These are phyloP conservation scores for Mythimna pallens DNA, from an alignment of 2,888 invertebrate species.

Conservation along the genomic window DNA sequence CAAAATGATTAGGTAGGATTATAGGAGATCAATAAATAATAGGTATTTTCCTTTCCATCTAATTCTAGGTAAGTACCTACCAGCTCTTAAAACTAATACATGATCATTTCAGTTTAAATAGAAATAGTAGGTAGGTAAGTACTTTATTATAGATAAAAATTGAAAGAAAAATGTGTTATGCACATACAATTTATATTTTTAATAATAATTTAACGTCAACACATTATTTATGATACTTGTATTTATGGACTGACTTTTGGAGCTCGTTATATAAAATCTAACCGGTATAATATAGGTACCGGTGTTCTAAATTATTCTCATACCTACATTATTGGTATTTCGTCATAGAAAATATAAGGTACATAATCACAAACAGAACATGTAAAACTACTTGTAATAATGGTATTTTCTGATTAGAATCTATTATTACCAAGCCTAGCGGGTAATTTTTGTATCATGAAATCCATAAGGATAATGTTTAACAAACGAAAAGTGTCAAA, in stretches of 20 bases:
- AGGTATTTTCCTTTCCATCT: background rate
- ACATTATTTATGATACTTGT: background rate
- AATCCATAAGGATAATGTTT: background rate
- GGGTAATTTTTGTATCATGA: background rate
- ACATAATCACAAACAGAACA: constrained; percentile 11
- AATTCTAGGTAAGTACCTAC: background rate
- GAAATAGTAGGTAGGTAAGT: background rate
- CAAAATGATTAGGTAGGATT: background rate
- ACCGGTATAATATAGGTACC: constrained; percentile 4
- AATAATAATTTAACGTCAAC: background rate
- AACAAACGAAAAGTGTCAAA: constrained; percentile 17
- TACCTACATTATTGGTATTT: too few relatives aligned
- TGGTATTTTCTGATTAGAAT: background rate
- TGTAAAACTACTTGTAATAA: background rate
- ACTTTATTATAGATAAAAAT: background rate
- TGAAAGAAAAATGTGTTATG: background rate
- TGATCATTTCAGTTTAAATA: too few relatives aligned
- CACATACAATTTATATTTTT: background rate
- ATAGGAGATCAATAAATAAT: background rate
- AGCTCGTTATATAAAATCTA: constrained; percentile 9
- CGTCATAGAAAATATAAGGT: too few relatives aligned
- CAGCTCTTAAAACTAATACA: too few relatives aligned
- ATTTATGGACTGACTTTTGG: constrained; percentile 7
- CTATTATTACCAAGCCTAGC: constrained; percentile 1
- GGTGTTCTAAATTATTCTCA: too few relatives aligned